Evolutionary conservation across 2,113 vertebrate species (phyloP).

Genomic region (Corythaixoides concolor): DNA sequence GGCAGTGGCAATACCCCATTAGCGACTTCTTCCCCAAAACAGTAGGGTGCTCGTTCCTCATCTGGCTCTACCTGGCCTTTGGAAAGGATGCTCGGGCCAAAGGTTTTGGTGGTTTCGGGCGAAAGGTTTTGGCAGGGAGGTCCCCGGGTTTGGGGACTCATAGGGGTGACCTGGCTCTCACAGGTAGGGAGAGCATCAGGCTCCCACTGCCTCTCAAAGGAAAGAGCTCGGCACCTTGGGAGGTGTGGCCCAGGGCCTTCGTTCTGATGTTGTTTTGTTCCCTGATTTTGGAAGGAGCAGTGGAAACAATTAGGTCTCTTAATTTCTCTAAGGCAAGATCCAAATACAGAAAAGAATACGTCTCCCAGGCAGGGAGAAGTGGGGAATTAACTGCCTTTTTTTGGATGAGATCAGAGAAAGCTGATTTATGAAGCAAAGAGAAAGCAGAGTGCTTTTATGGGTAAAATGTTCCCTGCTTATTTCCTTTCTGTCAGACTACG

Average conservation of each 20-base stretch:
- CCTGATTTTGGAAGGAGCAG: slow-evolving; percentile 48
- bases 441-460: slow-evolving; percentile 70
- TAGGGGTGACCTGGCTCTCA: rapidly evolving
- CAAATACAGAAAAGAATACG: slow-evolving; percentile 64
- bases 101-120: background rate
- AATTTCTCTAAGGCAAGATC: slow-evolving; percentile 49
- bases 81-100: background rate
- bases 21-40: background rate
- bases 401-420: slow-evolving; percentile 67
- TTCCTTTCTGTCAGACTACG: slow-evolving; percentile 65
- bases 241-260: slow-evolving; percentile 22
- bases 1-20: background rate
- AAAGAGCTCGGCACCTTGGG: slow-evolving; percentile 12
- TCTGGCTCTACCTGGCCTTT: background rate
- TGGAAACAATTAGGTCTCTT: slow-evolving; percentile 67
- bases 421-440: slow-evolving; percentile 68
- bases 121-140: background rate
- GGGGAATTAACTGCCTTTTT: slow-evolving; percentile 59
- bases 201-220: background rate
- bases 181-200: rapidly evolving
- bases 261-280: slow-evolving; percentile 20
- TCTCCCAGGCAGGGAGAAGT: slow-evolving; percentile 62
- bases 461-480: slow-evolving; percentile 71
- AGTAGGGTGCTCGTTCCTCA: background rate
- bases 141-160: rapidly evolving